Conservation (phyloP, 2,113 vertebrate species). For the Lanius ludovicianus region DNA sequence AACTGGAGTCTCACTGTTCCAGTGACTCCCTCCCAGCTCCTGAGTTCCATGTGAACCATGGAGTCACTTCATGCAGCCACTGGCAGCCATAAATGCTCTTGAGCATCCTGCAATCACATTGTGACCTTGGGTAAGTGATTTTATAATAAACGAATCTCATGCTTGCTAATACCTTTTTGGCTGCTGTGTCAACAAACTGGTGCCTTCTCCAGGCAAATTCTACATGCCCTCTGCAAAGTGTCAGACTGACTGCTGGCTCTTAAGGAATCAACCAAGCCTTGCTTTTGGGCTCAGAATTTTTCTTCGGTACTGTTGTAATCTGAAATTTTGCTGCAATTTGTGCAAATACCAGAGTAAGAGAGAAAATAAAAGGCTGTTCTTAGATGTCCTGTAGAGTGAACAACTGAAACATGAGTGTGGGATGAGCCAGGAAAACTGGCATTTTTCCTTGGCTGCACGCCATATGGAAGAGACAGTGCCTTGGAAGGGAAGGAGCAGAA, state of each 20-base stretch:
- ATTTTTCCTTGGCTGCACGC: constrained; percentile 16
- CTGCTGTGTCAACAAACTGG: constrained; percentile 27
- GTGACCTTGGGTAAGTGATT: constrained; percentile 37
- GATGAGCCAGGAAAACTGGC: constrained; percentile 40
- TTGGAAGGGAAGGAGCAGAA: constrained; percentile 66
- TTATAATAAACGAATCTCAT: not conserved
- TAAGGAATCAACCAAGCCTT: not conserved
- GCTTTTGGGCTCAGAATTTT: constrained; percentile 37
- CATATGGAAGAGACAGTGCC: constrained; percentile 62
- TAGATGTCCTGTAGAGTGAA: constrained; percentile 41
- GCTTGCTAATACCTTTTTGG: constrained; percentile 30
- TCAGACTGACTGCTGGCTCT: constrained; percentile 40
- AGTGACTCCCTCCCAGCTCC: constrained; percentile 13
- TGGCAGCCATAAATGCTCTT: constrained; percentile 4
- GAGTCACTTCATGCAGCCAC: not conserved
- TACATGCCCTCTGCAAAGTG: constrained; percentile 35
- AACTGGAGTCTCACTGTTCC: not conserved
- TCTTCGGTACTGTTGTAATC: constrained; percentile 27
- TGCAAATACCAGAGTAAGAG: constrained; percentile 22
- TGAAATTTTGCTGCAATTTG: constrained; percentile 21
- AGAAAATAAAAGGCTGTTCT: constrained; percentile 60
- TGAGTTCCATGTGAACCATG: not conserved
- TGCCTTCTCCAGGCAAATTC: constrained; percentile 62
- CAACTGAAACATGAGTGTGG: constrained; percentile 38
- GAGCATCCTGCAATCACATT: constrained; percentile 8